These are phyloP conservation scores for Pipistrellus nathusii DNA, from an alignment of 2,797 vertebrate species.

Conservation along the genomic window DNA sequence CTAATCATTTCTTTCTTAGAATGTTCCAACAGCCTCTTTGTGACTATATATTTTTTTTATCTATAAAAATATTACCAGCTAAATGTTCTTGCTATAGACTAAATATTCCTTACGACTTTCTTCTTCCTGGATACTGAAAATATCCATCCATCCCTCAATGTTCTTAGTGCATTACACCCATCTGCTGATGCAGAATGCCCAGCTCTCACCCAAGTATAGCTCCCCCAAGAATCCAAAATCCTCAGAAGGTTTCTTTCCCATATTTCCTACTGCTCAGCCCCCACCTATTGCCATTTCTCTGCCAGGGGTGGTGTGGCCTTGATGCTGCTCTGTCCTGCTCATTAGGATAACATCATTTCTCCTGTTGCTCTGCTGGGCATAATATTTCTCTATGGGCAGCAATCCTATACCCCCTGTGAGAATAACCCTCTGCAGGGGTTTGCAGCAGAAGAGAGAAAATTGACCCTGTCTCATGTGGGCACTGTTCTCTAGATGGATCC, in stretches of 20 bases:
- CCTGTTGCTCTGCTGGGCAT: not conserved
- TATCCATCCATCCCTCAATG: not conserved
- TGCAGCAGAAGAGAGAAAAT: not conserved
- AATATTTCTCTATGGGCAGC: not conserved
- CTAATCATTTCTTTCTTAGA: not conserved
- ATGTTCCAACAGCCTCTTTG: not conserved
- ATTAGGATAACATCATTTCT: not conserved
- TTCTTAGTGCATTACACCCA: not conserved
- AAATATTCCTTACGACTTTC: not conserved
- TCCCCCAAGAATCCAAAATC: not conserved
- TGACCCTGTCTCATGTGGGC: not conserved
- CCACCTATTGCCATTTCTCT: not conserved
- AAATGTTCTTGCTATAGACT: not conserved
- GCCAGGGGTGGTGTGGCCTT: no score
- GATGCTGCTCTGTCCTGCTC: not conserved
- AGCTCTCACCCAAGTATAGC: not conserved
- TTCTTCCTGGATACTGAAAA: not conserved
- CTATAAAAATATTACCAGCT: not conserved
- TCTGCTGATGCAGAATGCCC: not conserved
- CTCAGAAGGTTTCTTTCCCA: not conserved
- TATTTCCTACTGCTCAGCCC: not conserved
- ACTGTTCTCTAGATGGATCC: not conserved
- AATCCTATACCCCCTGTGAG: not conserved
- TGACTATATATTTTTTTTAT: not conserved
- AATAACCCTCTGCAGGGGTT: not conserved